Evolutionary conservation across 2,797 vertebrate genomes (phyloP), one percentile per base, ranked within the genome.

Genomic region (Nyctibius grandis): DNA sequence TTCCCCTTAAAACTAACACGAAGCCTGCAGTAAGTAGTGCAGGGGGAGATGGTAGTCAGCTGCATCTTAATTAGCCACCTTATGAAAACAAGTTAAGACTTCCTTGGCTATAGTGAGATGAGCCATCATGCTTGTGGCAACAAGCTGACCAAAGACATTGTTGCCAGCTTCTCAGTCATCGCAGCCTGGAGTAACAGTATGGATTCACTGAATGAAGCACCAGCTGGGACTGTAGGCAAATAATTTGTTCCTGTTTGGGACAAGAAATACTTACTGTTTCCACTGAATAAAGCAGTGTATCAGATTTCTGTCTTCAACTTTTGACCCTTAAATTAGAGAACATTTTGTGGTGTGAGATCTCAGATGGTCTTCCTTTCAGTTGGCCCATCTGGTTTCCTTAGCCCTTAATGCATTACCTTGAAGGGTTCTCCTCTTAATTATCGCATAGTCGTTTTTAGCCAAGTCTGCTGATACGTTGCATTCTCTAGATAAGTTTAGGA

Each of bases 401-500:
- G 19, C 38, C 64, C 48, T 75, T 74, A 28, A 25, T 15, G n/a
- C 10, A 6, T 68, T 56, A 31, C 4, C 70, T 59, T 21, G 34
- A n/a, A 63, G 47, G 31, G 8, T 77, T 65, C n/a, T 88, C 9
- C 25, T 79, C 28, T 63, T 68, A 60, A 12, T 36, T 89, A n/a
- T 40, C 67, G 47, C 14, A 7, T 11, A 54, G 59, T 34, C 1
- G 15, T 61, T 84, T 91, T 81, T 72, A 38, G 42, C 44, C n/a
- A 15, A 56, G n/a, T 64, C 38, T 89, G 75, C 68, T 86, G 76
- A 34, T 75, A 18, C 1, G 31, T 75, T 90, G 72, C 40, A 11
- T 81, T 81, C 65, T 77, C 50, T 61, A 65, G 73, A 31, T 26
- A 59, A 86, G n/a, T 88, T 95, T 92, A 94, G 70, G 61, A 81